phyloP scores from a whole-genome alignment of 1,140 invertebrate species.

The Myzus persicae region DNA sequence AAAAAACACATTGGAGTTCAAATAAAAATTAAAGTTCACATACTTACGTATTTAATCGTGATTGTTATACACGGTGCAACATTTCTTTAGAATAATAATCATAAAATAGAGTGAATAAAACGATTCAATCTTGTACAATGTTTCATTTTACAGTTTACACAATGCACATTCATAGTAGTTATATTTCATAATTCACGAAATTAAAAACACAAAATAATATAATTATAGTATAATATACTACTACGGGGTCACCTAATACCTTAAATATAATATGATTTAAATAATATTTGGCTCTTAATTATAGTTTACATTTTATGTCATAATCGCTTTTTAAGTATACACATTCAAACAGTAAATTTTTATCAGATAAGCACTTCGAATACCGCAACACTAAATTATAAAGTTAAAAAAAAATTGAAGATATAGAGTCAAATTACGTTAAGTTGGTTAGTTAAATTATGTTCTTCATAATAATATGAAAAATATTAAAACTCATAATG shows the following conservation, averaged over 20 bases:
- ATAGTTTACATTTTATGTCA: no score
- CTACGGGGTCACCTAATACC: background rate
- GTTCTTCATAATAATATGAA: background rate
- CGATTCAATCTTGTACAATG: background rate
- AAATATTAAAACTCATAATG: background rate
- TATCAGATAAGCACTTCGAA: background rate
- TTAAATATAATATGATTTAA: no score
- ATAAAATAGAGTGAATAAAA: background rate
- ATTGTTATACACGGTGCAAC: background rate
- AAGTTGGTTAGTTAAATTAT: background rate
- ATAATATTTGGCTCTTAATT: background rate
- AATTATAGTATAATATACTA: background rate
- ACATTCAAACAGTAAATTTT: background rate
- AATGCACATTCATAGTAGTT: background rate
- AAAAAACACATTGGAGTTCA: background rate
- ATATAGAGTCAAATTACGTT: background rate
- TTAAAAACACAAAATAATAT: background rate
- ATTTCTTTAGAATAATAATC: background rate
- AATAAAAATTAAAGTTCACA: background rate
- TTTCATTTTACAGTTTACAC: background rate
- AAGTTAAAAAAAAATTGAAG: background rate
- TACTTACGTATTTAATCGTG: no score
- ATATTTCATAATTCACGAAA: no score
- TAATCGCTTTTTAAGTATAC: background rate
- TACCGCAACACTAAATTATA: background rate